Evolutionary conservation across 1,140 invertebrate genomes (phyloP), one percentile per base, ranked within the genome.

Genomic region (Drosophila micromelanica): DNA sequence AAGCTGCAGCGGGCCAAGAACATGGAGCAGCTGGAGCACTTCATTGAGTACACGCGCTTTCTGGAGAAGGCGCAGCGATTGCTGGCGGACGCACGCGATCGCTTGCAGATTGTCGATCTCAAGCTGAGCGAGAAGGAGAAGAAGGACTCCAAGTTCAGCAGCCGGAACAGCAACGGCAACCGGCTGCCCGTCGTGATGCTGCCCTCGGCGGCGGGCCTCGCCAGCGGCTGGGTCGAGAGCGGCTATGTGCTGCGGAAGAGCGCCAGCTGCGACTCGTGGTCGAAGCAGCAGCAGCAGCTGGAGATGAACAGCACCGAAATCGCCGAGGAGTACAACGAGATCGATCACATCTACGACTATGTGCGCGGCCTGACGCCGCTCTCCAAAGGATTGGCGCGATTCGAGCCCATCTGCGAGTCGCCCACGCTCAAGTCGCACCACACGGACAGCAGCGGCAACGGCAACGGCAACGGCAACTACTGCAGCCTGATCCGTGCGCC

Each of bases 341-440:
- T 98, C 75, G 98, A 99, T 93, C 97, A 98, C 92, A 98, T 99
- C 65, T 99, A 99, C 92, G 97, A 98, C 90, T 99, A 98, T 91
- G 97, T 99, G 0, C 93, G 98, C 48, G 98, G 98, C 0, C 96
- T 98, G 80, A 96, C 96, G 11, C 97, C 97, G 0, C 93, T 98
- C 32, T 97, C 97, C 0, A 97, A 97, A 91, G 96, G 94, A 84
- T 94, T 96, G 27, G 94, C 95, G 67, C 95, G 90, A 4, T 92
- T 92, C 32, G 92, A 93, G 70, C 91, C 93, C 12, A 93, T 93
- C 35, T 91, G 92, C 37, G 92, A 93, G 54, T 73, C 92, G 27
- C 92, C 92, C 17, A 92, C 93, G 15, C 87, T 93, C 13, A 91
- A 91, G 12, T 92, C 91, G 6, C 91, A 92, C 57, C 79, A 90